These are phyloP conservation scores for Dromiciops gliroides DNA, from an alignment of 2,113 vertebrate genomes.

Conservation along the genomic window DNA sequence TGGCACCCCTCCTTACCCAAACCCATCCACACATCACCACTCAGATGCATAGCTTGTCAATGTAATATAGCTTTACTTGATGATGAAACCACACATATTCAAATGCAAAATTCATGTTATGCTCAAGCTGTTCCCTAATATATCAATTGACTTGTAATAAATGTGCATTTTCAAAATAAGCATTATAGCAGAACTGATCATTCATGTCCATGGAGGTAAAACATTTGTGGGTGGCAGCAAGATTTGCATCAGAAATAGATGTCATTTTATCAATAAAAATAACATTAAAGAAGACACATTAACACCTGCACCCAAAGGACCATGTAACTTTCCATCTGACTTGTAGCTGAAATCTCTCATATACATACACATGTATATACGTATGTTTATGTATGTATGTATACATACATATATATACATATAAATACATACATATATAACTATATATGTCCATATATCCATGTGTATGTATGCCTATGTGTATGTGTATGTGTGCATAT, in stretches of 20 bases:
- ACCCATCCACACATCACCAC: neutral
- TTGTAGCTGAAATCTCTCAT: neutral
- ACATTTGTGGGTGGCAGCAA: neutral
- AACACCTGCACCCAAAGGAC: neutral
- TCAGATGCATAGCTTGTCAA: neutral
- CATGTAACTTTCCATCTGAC: neutral
- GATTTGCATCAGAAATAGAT: neutral
- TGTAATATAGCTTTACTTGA: neutral
- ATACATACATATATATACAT: too few species aligned
- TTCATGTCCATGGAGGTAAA: neutral
- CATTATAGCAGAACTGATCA: neutral
- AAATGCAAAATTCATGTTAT: neutral
- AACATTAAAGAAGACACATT: neutral
- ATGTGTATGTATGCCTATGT: too few species aligned
- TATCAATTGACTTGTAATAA: neutral
- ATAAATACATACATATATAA: too few species aligned
- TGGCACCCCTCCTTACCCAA: neutral
- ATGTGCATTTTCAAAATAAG: neutral
- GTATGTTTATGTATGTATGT: too few species aligned
- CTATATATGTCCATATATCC: too few species aligned
- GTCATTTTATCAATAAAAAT: neutral
- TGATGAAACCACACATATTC: neutral
- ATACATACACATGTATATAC: too few species aligned
- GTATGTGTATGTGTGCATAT: too few species aligned
- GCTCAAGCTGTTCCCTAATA: neutral